Conservation (phyloP, 2,888 invertebrate species). For the Barypeithes pellucidus region DNA sequence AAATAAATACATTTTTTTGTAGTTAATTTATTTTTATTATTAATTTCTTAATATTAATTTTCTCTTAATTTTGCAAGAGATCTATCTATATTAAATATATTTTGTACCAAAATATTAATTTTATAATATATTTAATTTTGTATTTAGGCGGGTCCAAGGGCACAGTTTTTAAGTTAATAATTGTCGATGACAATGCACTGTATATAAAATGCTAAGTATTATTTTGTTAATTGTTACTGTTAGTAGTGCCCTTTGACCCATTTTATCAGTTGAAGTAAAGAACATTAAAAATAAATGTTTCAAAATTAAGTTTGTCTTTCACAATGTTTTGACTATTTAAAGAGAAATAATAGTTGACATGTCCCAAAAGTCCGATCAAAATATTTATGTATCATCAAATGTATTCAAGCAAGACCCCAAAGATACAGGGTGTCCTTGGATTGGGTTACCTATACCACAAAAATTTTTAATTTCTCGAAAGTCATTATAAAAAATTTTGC, state of each 20-base stretch:
- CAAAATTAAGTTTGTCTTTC: constrained; percentile 1
- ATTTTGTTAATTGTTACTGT: constrained; percentile 41
- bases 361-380: no score
- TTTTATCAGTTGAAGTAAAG: constrained; percentile 29
- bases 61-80: constrained; percentile 54
- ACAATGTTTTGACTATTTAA: no score
- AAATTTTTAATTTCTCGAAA: no score
- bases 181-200: constrained; percentile 29
- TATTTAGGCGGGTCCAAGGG: constrained; percentile 22
- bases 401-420: no score
- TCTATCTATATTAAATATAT: constrained; percentile 57
- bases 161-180: constrained; percentile 27
- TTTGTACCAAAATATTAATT: constrained; percentile 63
- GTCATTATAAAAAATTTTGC: no score
- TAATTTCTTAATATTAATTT: constrained; percentile 43
- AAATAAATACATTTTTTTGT: constrained; percentile 38
- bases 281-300: constrained; percentile 28
- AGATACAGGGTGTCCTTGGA: no score
- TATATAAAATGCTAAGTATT: constrained; percentile 41
- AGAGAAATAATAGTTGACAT: no score
- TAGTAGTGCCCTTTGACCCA: constrained; percentile 10
- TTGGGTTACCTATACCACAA: no score
- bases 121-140: constrained; percentile 50
- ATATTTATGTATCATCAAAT: no score
- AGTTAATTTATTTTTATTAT: constrained; percentile 35